Percentiles rank a stretch among this genome's conserved stretches.
These are phyloP conservation scores for Chrysocyon brachyurus DNA, from an alignment of 2,797 vertebrate species.

Conservation along the genomic window DNA sequence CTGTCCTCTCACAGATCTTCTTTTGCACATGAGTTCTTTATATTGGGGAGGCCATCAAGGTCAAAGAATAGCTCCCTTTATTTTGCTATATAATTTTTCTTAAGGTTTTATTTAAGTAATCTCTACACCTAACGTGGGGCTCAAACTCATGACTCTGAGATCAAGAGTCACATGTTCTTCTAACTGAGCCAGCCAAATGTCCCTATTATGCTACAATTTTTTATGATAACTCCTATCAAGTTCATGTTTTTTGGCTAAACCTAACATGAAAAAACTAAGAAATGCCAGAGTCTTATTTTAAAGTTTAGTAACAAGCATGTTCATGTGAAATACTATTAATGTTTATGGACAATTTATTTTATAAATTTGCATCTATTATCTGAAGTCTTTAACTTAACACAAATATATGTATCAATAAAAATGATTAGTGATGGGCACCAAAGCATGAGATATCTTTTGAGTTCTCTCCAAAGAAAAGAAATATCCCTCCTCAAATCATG, in stretches of 20 bases:
- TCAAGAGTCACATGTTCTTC: neutral
- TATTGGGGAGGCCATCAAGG: neutral
- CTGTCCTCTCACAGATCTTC: neutral
- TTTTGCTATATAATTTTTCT: slow-evolving; percentile 40
- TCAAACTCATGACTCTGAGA: neutral
- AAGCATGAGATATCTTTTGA: slow-evolving; percentile 41
- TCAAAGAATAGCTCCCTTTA: neutral
- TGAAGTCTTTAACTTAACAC: slow-evolving; percentile 8
- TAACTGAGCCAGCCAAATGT: neutral
- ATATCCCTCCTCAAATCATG: slow-evolving; percentile 39
- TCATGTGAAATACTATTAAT: neutral
- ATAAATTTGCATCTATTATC: neutral
- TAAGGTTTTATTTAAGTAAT: neutral
- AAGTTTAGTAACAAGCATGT: slow-evolving; percentile 33
- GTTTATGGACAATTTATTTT: slow-evolving; percentile 33
- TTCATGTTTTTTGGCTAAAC: neutral
- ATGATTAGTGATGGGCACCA: slow-evolving; percentile 5
- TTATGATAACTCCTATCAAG: slow-evolving; percentile 31
- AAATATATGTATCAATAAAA: slow-evolving; percentile 13
- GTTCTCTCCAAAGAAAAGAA: slow-evolving; percentile 61
- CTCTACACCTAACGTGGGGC: neutral
- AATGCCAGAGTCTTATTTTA: neutral
- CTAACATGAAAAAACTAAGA: slow-evolving; percentile 51
- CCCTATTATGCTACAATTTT: slow-evolving; percentile 34
- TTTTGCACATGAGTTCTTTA: slow-evolving; percentile 16